Conservation (phyloP, 2,888 invertebrate genomes). For the Pediacus dermestoides region DNA sequence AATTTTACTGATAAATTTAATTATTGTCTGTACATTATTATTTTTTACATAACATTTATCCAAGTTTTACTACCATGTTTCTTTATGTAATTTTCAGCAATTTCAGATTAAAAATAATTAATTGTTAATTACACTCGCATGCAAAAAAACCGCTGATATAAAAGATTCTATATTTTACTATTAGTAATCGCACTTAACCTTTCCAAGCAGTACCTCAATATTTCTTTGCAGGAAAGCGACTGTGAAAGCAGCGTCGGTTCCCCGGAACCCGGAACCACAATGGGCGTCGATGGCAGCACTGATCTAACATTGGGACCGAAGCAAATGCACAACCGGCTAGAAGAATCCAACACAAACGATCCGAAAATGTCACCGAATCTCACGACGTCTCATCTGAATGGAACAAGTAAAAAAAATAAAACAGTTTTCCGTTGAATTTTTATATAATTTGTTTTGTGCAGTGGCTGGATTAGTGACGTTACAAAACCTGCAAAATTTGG, state of each 20-base stretch:
- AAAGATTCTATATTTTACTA: no score
- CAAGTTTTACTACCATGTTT: not conserved
- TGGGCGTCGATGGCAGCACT: slow-evolving; percentile 49
- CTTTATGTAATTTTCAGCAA: not conserved
- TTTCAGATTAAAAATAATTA: no score
- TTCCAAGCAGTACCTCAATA: not conserved
- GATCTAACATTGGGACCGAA: slow-evolving; percentile 42
- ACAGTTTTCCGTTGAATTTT: slow-evolving; percentile 5
- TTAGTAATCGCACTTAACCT: no score
- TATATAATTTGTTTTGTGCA: slow-evolving; percentile 44
- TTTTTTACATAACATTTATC: not conserved
- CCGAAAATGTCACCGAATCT: slow-evolving; percentile 45
- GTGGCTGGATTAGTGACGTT: slow-evolving; percentile 71
- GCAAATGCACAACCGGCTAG: slow-evolving; percentile 33
- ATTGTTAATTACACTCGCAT: no score
- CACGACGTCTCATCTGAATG: slow-evolving; percentile 60
- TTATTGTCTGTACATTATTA: no score
- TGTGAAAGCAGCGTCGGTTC: slow-evolving; percentile 64
- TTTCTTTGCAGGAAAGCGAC: slow-evolving; percentile 58
- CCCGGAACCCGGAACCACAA: slow-evolving; percentile 54
- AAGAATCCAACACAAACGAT: slow-evolving; percentile 33
- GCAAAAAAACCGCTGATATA: no score
- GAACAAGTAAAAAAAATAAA: slow-evolving; percentile 56
- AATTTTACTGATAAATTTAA: no score
- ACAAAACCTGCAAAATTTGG: slow-evolving; percentile 77